Evolutionary conservation across 2,888 invertebrate species (phyloP), one percentile per base, ranked within the genome.

Genomic region (Aphidoletes aphidimyza): DNA sequence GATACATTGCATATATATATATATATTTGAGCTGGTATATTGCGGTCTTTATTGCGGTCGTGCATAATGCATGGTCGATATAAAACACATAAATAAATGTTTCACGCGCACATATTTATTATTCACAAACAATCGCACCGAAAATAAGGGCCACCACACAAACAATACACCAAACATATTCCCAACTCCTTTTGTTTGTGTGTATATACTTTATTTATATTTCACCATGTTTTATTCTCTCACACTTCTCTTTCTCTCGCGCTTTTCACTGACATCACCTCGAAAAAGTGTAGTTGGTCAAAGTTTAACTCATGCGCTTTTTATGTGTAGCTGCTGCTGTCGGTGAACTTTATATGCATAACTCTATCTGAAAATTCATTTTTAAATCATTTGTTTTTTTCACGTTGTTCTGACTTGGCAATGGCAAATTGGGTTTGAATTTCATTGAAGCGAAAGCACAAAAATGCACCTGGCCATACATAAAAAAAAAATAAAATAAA

Each of bases 141-240:
- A 69, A 30, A 69, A 69, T 30, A 0, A 69, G 17, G 11, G 69
- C 69, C n/a, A 14, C 30, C 34, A 69, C 30, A 69, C 26, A 69
- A 30, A 69, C 69, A 69, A 69, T 69, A 69, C 26, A 69, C 69
- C 69, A 34, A 69, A 34, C 69, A 69, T 69, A 69, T 69, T 30
- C 69, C n/a, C 14, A 69, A 30, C 30, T 69, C 69, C 69, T 69
- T 47, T 69, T 69, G 69, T 69, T 69, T 69, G 30, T 69, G 30
- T 69, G n/a, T n/a, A n/a, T n/a, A n/a, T n/a, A n/a, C n/a, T n/a
- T n/a, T n/a, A n/a, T n/a, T n/a, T n/a, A n/a, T n/a, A n/a, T 69
- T 69, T 30, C 34, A 69, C 69, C 69, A 69, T 69, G 69, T 69
- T 69, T 69, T 34, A 34, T 34, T 69, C 30, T 26, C 69, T 34